Conservation (phyloP, 2,888 invertebrate species). For the Muschampia plurimacula region DNA sequence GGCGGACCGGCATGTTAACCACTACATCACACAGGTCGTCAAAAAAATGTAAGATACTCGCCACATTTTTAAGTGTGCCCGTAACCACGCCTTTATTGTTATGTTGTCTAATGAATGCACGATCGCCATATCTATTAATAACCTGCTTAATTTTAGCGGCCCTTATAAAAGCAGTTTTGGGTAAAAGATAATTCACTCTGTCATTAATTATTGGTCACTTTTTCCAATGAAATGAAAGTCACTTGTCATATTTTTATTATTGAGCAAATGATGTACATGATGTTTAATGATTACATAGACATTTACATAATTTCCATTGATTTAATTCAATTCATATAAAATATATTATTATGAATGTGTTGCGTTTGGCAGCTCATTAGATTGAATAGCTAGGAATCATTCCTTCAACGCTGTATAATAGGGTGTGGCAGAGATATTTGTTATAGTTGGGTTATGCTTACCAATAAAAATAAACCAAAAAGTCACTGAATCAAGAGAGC, state of each 20-base stretch:
- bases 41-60: not conserved
- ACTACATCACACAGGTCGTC: too few relatives aligned
- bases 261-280: not conserved
- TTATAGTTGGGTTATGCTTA: too few relatives aligned
- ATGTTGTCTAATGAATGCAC: not conserved
- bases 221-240: slow-evolving; percentile 14
- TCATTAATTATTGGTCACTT: slow-evolving; percentile 4
- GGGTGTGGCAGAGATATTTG: too few relatives aligned
- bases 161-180: slow-evolving; percentile 8
- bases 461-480: too few relatives aligned
- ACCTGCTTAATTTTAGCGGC: not conserved
- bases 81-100: slow-evolving; percentile 2
- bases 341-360: too few relatives aligned
- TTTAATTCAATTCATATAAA: too few relatives aligned
- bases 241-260: slow-evolving; percentile 1
- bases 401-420: too few relatives aligned
- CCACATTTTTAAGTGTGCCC: not conserved
- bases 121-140: not conserved
- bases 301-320: not conserved
- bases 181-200: slow-evolving; percentile 1
- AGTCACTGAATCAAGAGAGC: too few relatives aligned
- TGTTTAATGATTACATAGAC: not conserved
- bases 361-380: too few relatives aligned
- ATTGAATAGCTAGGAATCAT: too few relatives aligned
- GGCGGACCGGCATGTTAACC: too few relatives aligned